Percentiles rank a stretch among this genome's conserved stretches.
Evolutionary conservation across 2,797 vertebrate genomes (phyloP).

Genomic region (Nannoperca obscura): DNA sequence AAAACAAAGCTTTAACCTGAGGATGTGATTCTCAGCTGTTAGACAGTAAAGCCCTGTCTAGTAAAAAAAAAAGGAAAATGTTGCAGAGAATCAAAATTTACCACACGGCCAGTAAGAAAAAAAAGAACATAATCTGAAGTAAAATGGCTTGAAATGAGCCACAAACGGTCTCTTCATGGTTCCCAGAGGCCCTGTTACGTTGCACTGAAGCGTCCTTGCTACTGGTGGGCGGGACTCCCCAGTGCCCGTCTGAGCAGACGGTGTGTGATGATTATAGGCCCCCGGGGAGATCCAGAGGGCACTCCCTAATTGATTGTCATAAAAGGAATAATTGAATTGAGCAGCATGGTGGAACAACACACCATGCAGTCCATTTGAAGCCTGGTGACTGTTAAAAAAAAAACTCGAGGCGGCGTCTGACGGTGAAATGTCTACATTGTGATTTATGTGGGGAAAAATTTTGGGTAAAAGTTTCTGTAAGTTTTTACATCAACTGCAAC

Average conservation of each 20-base stretch:
- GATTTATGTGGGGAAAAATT: background rate
- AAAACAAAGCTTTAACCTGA: constrained; percentile 14
- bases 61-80: too few species aligned
- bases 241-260: constrained; percentile 63
- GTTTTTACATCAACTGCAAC: constrained; percentile 8
- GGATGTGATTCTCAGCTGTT: constrained; percentile 9
- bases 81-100: constrained; percentile 56
- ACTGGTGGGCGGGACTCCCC: constrained; percentile 52
- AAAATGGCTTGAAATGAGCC: constrained; percentile 46
- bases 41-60: background rate
- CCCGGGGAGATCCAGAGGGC: constrained; percentile 83
- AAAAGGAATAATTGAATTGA: constrained; percentile 84
- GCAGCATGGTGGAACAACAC: constrained; percentile 58
- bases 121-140: constrained; percentile 40
- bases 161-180: constrained; percentile 38
- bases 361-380: constrained; percentile 69
- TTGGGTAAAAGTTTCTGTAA: background rate
- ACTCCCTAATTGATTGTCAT: constrained; percentile 85
- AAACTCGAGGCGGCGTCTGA: background rate
- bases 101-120: constrained; percentile 18
- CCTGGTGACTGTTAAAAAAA: constrained; percentile 49
- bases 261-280: constrained; percentile 85
- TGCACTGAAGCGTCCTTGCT: constrained; percentile 35
- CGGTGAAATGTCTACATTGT: background rate
- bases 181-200: constrained; percentile 45